Conservation (phyloP, 2,113 vertebrate genomes). For the Jacana jacana region DNA sequence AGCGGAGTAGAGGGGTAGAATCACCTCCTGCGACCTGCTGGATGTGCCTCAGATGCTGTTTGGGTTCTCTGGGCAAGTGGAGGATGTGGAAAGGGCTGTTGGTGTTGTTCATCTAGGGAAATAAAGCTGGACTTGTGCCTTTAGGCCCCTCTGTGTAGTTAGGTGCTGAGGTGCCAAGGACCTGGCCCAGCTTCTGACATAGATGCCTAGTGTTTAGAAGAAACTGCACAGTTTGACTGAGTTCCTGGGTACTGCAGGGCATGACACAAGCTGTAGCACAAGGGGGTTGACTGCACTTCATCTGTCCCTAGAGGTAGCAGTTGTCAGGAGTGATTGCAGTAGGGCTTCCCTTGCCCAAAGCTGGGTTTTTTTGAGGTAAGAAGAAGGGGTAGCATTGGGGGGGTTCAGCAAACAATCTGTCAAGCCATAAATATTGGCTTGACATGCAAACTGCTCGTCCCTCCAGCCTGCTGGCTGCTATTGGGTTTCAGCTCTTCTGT, state of each 20-base stretch:
- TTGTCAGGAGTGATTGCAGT: neutral
- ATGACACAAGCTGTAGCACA: neutral
- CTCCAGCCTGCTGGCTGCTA: neutral
- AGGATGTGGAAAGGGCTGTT: neutral
- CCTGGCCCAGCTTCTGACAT: neutral
- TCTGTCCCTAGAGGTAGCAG: neutral
- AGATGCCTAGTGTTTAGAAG: neutral
- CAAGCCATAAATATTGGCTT: neutral
- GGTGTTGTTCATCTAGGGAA: neutral
- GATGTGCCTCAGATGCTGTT: neutral
- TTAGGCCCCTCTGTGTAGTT: neutral
- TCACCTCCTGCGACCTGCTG: too few species aligned
- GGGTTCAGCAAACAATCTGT: neutral
- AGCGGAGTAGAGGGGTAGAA: too few species aligned
- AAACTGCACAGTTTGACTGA: neutral
- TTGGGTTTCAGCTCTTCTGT: neutral
- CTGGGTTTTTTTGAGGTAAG: neutral
- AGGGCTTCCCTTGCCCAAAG: neutral
- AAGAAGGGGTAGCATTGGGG: neutral
- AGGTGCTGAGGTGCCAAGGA: neutral
- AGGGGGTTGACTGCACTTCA: neutral
- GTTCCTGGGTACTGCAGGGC: neutral
- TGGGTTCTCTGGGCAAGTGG: neutral
- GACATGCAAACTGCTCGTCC: neutral
- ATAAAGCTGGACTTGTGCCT: neutral